phyloP scores from a whole-genome alignment of 2,797 vertebrate species.

The Siniperca undulata region DNA sequence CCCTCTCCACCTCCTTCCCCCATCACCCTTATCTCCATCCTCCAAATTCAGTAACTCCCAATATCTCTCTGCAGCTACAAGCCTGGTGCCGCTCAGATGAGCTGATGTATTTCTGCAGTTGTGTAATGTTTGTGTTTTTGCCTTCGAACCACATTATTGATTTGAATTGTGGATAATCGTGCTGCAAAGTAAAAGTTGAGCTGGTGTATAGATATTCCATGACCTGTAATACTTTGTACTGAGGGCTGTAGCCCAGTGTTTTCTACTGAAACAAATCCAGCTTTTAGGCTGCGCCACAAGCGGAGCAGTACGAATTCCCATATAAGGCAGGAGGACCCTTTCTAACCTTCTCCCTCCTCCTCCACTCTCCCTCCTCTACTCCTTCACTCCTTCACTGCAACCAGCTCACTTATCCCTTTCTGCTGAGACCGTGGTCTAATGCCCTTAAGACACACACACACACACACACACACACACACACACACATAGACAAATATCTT shows the following conservation, averaged over 20 bases:
- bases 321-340: conserved; percentile 84
- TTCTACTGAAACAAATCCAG: conserved; percentile 68
- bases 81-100: conserved; percentile 13
- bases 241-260: conserved; percentile 47
- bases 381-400: conserved; percentile 65
- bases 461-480: conserved; percentile 22
- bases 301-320: conserved; percentile 80
- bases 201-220: conserved; percentile 36
- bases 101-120: conserved; percentile 19
- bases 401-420: conserved; percentile 61
- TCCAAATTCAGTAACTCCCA: conserved; percentile 25
- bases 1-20: conserved; percentile 35
- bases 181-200: conserved; percentile 45
- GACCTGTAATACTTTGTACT: conserved; percentile 45
- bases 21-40: conserved; percentile 27
- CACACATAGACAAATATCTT: conserved; percentile 24
- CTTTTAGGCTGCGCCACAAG: conserved; percentile 74
- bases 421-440: conserved; percentile 45
- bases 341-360: conserved; percentile 69
- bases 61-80: conserved; percentile 5
- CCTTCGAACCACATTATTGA: conserved; percentile 41
- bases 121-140: conserved; percentile 33
- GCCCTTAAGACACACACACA: conserved; percentile 38
- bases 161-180: conserved; percentile 43
- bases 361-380: conserved; percentile 54